These are phyloP conservation scores for Cerastis rubricosa DNA, from an alignment of 2,888 invertebrate genomes.

Conservation along the genomic window DNA sequence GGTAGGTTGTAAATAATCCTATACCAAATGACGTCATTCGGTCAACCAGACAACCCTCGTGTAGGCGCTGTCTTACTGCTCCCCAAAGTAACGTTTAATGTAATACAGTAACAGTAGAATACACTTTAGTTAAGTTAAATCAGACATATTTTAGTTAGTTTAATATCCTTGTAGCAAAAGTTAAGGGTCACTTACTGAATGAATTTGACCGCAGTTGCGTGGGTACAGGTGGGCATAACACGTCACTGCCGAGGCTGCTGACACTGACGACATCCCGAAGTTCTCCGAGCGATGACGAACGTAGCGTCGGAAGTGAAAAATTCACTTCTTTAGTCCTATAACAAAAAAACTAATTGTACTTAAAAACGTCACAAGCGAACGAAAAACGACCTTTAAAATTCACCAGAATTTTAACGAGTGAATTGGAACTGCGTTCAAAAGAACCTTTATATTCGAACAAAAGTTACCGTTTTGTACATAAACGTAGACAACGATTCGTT, in stretches of 20 bases:
- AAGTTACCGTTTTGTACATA: slow-evolving; percentile 13
- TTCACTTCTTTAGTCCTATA: slow-evolving; percentile 89
- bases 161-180: slow-evolving; percentile 11
- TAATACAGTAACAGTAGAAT: slow-evolving; percentile 14
- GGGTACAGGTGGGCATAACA: slow-evolving; percentile 84
- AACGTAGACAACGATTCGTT: slow-evolving; percentile 18
- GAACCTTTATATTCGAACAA: slow-evolving; percentile 9
- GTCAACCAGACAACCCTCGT: slow-evolving; percentile 5
- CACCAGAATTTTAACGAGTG: background rate
- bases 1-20: background rate
- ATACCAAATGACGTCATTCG: slow-evolving; percentile 25
- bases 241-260: slow-evolving; percentile 84
- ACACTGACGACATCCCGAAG: slow-evolving; percentile 86
- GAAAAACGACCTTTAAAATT: background rate
- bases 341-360: background rate
- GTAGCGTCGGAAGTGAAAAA: slow-evolving; percentile 86
- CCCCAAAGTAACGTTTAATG: slow-evolving; percentile 22
- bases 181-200: slow-evolving; percentile 91
- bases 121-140: slow-evolving; percentile 19
- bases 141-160: background rate
- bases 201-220: slow-evolving; percentile 91
- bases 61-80: slow-evolving; percentile 6
- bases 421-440: slow-evolving; percentile 19
- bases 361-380: slow-evolving; percentile 1
- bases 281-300: slow-evolving; percentile 87